These are phyloP conservation scores for Trinorchestia longiramus DNA, from an alignment of 1,140 invertebrate species.

Conservation along the genomic window DNA sequence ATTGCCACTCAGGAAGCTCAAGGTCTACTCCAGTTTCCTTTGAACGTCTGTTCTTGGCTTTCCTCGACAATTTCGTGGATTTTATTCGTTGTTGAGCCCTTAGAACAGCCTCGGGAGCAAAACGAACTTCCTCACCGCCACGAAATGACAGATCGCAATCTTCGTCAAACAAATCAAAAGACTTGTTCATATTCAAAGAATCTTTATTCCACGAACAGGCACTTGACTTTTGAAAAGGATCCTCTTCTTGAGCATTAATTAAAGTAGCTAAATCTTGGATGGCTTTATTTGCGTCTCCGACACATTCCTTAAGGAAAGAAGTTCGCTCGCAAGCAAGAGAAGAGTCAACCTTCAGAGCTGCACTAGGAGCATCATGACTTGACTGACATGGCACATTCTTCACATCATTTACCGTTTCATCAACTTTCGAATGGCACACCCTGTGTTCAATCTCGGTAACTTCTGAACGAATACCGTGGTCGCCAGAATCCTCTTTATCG, in stretches of 20 bases:
- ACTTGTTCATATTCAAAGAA: not conserved
- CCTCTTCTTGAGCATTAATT: not conserved
- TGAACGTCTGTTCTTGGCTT: not conserved
- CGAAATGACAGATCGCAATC: not conserved
- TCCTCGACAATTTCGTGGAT: not conserved
- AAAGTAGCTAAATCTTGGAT: not conserved
- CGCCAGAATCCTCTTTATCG: not conserved
- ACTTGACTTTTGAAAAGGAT: not conserved
- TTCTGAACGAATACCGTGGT: not conserved
- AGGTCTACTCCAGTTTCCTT: not conserved
- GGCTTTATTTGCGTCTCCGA: not conserved
- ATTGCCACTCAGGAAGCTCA: not conserved
- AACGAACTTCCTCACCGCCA: not conserved
- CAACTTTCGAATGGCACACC: not conserved
- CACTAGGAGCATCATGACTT: not conserved
- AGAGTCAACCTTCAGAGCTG: not conserved
- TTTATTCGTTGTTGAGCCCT: not conserved
- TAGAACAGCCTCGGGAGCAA: not conserved
- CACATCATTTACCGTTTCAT: not conserved
- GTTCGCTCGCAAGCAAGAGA: not conserved
- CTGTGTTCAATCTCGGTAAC: not conserved
- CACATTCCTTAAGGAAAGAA: not conserved
- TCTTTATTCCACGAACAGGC: not conserved
- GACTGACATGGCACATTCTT: not conserved
- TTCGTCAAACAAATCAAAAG: constrained; percentile 39